Percentiles rank a stretch among this genome's conserved stretches.
Evolutionary conservation across 1,140 invertebrate genomes (phyloP).

Genomic region (Drosophila tristis): DNA sequence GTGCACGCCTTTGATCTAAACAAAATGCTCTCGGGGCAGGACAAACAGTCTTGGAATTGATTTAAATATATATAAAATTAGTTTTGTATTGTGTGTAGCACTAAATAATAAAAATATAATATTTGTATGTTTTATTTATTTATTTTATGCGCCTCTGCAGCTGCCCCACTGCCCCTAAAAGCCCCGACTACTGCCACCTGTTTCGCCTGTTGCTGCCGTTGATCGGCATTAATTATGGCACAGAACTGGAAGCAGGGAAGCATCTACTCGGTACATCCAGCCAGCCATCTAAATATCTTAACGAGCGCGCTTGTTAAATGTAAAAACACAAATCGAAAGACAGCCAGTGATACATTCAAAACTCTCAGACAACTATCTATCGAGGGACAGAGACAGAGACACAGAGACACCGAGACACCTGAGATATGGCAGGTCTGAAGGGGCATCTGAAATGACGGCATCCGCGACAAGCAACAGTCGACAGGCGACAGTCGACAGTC

Average conservation of each 20-base stretch:
- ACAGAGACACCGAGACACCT: neutral
- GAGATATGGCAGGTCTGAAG: no score
- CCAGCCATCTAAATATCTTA: constrained; percentile 12
- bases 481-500: constrained; percentile 42
- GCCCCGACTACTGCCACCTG: constrained; percentile 3
- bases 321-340: constrained; percentile 16
- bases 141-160: no score
- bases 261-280: neutral
- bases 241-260: constrained; percentile 2
- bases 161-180: no score
- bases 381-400: constrained; percentile 20
- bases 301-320: constrained; percentile 29
- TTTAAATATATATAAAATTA: no score
- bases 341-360: constrained; percentile 6
- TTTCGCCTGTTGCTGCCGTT: constrained; percentile 16
- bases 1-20: no score
- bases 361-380: constrained; percentile 21
- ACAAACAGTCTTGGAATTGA: no score
- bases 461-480: constrained; percentile 26
- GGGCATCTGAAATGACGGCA: constrained; percentile 41
- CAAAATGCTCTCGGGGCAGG: no score
- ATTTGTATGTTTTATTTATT: no score
- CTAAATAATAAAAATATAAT: no score
- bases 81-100: no score
- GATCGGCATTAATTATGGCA: constrained; percentile 21